Evolutionary conservation across 2,888 invertebrate species (phyloP), one percentile per base, ranked within the genome.

Genomic region (Phlogophora meticulosa): DNA sequence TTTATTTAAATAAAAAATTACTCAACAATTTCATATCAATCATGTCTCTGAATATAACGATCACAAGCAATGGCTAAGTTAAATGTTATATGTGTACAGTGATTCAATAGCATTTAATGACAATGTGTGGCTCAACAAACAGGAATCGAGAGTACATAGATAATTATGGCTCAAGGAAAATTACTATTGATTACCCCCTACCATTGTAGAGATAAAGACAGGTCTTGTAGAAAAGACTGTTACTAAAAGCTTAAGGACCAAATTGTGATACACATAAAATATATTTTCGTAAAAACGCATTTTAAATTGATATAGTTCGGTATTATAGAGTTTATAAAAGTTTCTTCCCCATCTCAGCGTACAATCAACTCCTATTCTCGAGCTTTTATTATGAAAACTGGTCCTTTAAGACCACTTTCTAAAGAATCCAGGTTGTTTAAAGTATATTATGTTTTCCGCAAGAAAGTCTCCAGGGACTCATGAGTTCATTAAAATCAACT

Each of bases 121-220:
- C 28, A 52, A 56, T 40, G 40, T 58, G 17, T 46, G 52, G 5
- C 67, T 43, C 43, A 28, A 73, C 57, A 55, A 61, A 60, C 60
- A 56, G 48, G 34, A 60, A 63, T 60, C 22, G 36, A 7, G 32
- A 48, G 34, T 36, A 60, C 24, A 40, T 55, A 65, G 17, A 49
- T 76, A 67, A 78, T 74, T 67, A 70, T n/a, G 45, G 36, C 58
- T 28, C 7, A 9, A 38, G 38, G 63, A 46, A 63, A 71, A 67
- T 78, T 70, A 32, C 51, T 67, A 43, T 74, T 61, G 61, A 74
- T 70, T 55, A 60, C 13, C 28, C 13, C 15, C 17, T 22, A 36
- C 20, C 13, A 45, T 38, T 48, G 46, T 1, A 22, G 17, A 20
- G 4, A 40, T 49, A 5, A 55, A 42, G 15, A 59, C 32, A 43